Percentiles rank a stretch among this genome's conserved stretches.
phyloP scores from a whole-genome alignment of 2,888 invertebrate genomes.

The Helleia helle region DNA sequence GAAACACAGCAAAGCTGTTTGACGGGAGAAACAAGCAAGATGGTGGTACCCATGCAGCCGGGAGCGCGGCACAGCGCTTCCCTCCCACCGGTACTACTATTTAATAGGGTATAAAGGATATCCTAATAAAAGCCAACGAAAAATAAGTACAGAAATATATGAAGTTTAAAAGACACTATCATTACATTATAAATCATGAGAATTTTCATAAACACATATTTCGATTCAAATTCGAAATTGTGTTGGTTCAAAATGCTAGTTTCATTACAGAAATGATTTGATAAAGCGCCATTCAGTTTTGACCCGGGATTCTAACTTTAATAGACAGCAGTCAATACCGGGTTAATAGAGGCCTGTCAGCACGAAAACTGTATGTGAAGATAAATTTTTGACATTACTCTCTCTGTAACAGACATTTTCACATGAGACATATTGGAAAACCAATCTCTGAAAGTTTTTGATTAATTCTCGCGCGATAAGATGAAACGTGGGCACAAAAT shows the following conservation, averaged over 20 bases:
- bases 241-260: not conserved
- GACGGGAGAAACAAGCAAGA: too few species aligned
- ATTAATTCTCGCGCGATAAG: slow-evolving; percentile 6
- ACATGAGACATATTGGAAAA: not conserved
- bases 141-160: too few species aligned
- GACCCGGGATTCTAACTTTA: slow-evolving; percentile 8
- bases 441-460: slow-evolving; percentile 7
- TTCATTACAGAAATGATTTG: not conserved
- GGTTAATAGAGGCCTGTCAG: slow-evolving; percentile 9
- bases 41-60: too few species aligned
- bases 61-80: too few species aligned
- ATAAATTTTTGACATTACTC: slow-evolving; percentile 9
- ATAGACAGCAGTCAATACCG: slow-evolving; percentile 10
- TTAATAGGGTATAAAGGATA: too few species aligned
- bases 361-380: slow-evolving; percentile 7
- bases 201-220: not conserved
- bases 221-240: not conserved
- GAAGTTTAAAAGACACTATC: too few species aligned
- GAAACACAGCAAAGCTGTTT: too few species aligned
- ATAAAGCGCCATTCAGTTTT: slow-evolving; percentile 2
- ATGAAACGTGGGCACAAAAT: not conserved
- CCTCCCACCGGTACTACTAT: too few species aligned
- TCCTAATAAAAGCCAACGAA: too few species aligned
- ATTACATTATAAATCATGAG: too few species aligned
- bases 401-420: not conserved